Evolutionary conservation across 2,888 invertebrate genomes (phyloP).

Genomic region (Tanytarsus gracilentus): DNA sequence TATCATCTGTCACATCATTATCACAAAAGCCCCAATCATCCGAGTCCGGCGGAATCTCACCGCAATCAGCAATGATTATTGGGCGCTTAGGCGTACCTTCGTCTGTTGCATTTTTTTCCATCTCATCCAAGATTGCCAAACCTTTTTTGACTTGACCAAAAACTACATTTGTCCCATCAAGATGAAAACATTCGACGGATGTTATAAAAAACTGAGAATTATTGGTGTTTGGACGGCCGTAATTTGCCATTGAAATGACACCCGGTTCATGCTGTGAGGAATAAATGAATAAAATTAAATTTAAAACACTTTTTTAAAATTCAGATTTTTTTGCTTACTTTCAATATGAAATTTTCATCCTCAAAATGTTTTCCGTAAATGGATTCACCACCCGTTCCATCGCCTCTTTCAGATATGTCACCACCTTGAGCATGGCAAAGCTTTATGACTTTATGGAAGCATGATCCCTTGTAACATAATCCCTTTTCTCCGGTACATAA

Average conservation of each 20-base stretch:
- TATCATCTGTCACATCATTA: constrained; percentile 61
- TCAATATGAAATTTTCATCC: constrained; percentile 75
- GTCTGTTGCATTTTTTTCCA: constrained; percentile 53
- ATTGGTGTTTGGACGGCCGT: constrained; percentile 69
- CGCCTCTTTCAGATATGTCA: constrained; percentile 58
- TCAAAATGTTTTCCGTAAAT: constrained; percentile 85
- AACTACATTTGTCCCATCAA: constrained; percentile 73
- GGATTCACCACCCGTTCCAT: constrained; percentile 87
- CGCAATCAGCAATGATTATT: constrained; percentile 63
- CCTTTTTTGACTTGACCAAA: constrained; percentile 75
- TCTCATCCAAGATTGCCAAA: constrained; percentile 58
- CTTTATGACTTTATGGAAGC: constrained; percentile 75
- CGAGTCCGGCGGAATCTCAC: constrained; percentile 53
- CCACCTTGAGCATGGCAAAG: constrained; percentile 87
- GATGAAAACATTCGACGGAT: constrained; percentile 61
- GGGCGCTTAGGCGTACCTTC: constrained; percentile 54
- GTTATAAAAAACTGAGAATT: constrained; percentile 94
- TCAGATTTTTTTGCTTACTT: constrained; percentile 40
- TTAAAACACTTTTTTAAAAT: not conserved
- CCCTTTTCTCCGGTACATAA: constrained; percentile 89
- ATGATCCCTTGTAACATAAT: constrained; percentile 72
- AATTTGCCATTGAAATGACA: constrained; percentile 71
- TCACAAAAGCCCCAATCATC: constrained; percentile 58
- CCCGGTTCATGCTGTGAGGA: constrained; percentile 52
- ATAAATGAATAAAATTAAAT: constrained; percentile 24